Evolutionary conservation across 2,888 invertebrate genomes (phyloP).

Genomic region (Pemphredon lugubris): DNA sequence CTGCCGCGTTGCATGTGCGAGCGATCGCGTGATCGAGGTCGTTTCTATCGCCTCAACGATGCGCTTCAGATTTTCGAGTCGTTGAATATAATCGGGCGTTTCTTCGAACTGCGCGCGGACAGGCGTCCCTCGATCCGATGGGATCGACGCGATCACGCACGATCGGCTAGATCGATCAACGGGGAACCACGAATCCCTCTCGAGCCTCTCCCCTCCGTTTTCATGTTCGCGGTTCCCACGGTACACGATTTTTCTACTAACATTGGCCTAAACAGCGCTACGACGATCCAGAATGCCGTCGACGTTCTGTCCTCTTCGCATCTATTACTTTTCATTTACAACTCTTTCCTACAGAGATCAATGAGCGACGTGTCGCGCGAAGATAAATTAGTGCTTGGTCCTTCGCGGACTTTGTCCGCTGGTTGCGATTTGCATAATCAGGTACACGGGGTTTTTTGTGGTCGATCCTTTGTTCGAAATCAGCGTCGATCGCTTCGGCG

Average conservation of each 20-base stretch:
- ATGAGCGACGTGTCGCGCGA: not conserved
- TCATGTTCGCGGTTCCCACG: not conserved
- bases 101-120: no score
- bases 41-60: not conserved
- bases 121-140: no score
- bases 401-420: not conserved
- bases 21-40: not conserved
- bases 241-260: no score
- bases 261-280: not conserved
- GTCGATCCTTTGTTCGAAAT: conserved; percentile 19
- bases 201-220: not conserved
- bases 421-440: conserved; percentile 15
- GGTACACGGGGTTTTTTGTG: conserved; percentile 7
- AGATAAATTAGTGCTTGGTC: not conserved
- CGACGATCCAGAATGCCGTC: not conserved
- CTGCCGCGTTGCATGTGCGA: conserved; percentile 13
- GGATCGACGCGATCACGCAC: no score
- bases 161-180: no score
- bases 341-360: not conserved
- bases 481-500: not conserved
- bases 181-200: not conserved
- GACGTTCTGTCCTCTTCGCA: not conserved
- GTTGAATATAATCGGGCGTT: no score
- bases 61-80: no score
- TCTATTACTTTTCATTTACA: not conserved